Base-by-base conservation (phyloP, 2,797 vertebrate species). In the Allobates femoralis region DNA sequence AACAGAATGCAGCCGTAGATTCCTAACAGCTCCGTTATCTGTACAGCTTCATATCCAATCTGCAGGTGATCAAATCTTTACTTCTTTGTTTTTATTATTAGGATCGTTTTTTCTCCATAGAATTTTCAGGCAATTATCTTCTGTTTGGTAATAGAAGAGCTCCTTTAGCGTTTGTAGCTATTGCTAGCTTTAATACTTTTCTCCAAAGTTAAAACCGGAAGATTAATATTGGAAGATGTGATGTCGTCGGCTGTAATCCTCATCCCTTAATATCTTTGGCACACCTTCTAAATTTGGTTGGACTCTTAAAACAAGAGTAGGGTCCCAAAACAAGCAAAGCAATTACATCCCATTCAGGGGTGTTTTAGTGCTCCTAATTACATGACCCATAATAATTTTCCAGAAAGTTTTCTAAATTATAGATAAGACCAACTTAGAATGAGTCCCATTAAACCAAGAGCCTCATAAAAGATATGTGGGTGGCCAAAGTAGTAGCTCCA, bases 61-160 rank as follows among this genome's bases (percentile, higher is more conserved):
- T 41, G 77, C 21, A 60, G 32, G 76, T 37, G 41, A 73, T 73
- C 69, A 73, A 73, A 46, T 73, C 41, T 26, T 73, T 50, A 46
- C 5, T 23, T n/a, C 37, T 50, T 50, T 23, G n/a, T 46, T 46
- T 71, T 73, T 73, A 26, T 73, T 73, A 18, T 71, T n/a, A 26
- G 69, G 37, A n/a, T 73, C 5, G 23, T 41, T 6, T 69, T 6
- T 34, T 11, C 41, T 71, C 21, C 21, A 23, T 12, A 23, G 34
- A 41, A 23, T 10, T 41, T 37, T 71, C 19, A 23, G 16, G 21
- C 21, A 11, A 41, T 3, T 1, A 71, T 71, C 18, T 71, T 32
- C 34, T 41, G 1, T 41, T 14, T 37, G 32, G 37, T 41, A 71
- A 71, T 71, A 41, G 5, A 2, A 37, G 34, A 37, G 32, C 10